Base-by-base conservation (phyloP, 2,113 vertebrate genomes). In the Lonchura striata region DNA sequence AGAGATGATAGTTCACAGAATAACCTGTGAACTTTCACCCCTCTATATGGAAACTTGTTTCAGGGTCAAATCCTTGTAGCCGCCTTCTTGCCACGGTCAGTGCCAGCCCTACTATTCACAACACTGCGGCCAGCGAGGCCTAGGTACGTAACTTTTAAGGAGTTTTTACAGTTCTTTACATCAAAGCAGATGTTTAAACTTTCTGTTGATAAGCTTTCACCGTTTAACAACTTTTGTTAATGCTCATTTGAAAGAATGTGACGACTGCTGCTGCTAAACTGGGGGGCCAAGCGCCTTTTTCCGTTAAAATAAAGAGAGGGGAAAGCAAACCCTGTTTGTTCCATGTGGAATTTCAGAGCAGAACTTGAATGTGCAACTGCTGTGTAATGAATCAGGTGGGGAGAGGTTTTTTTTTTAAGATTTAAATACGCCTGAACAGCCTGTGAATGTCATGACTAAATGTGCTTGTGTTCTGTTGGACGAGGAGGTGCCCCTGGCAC, bases 21-120 rank as follows among this genome's bases (percentile, higher is more conserved):
- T 99, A 98, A 98, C 97, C 98, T 99, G 98, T 99, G 98, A 99
- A 99, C 99, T 99, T 98, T 99, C 98, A 99, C 98, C 98, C 98
- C 98, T 99, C 98, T 99, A 97, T 99, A 99, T 98, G 98, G 98
- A 99, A 98, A 99, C 98, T 99, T 98, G 98, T 99, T 99, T 98
- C 98, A 99, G 98, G 98, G 98, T 98, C 98, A 98, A 98, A 98
- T 99, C 98, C 98, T 99, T 99, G 98, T 99, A 99, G 98, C 98
- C 98, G 98, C 97, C 98, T 99, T 98, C 98, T 99, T 99, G 98
- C 98, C 98, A 98, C 98, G 98, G 98, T 98, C 98, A 98, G 98
- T 98, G 98, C 98, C 98, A 98, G 98, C 98, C 98, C 98, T 98
- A 98, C 98, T 98, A 98, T 98, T 98, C 98, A 98, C 98, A 98